Percentiles rank a stretch among this genome's conserved stretches.
phyloP scores from a whole-genome alignment of 2,113 vertebrate species.

The Petaurus breviceps region DNA sequence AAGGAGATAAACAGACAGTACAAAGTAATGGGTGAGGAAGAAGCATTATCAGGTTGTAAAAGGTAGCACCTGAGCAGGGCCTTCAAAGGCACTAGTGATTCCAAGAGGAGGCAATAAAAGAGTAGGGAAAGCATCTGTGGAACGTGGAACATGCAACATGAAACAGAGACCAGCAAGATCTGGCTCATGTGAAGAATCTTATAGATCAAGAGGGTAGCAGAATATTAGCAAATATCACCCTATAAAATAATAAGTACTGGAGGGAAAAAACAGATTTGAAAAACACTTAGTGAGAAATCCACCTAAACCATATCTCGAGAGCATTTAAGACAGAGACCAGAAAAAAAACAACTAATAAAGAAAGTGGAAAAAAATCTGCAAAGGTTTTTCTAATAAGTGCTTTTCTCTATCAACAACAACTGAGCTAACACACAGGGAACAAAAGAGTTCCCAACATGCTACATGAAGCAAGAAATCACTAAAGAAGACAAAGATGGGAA shows the following conservation, averaged over 20 bases:
- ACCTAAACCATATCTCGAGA: not conserved
- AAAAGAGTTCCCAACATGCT: not conserved
- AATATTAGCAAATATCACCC: not conserved
- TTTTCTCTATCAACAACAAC: not conserved
- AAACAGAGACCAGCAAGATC: not conserved
- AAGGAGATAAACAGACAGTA: not conserved
- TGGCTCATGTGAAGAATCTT: not conserved
- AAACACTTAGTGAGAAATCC: not conserved
- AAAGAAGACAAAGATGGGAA: not conserved
- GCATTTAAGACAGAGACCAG: not conserved
- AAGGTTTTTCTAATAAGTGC: not conserved
- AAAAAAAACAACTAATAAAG: not conserved
- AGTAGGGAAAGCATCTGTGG: not conserved
- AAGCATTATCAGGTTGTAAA: not conserved
- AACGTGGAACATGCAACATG: not conserved
- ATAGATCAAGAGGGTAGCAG: not conserved
- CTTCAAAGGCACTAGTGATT: not conserved
- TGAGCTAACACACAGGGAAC: not conserved
- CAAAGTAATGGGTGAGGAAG: slow-evolving; percentile 28
- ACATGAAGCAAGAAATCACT: not conserved
- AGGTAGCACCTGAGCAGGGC: not conserved
- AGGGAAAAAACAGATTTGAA: not conserved
- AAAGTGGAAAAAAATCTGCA: not conserved
- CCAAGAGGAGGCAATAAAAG: not conserved
- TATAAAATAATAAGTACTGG: not conserved